phyloP scores from a whole-genome alignment of 2,888 invertebrate species.

The Amblyteles armatorius region DNA sequence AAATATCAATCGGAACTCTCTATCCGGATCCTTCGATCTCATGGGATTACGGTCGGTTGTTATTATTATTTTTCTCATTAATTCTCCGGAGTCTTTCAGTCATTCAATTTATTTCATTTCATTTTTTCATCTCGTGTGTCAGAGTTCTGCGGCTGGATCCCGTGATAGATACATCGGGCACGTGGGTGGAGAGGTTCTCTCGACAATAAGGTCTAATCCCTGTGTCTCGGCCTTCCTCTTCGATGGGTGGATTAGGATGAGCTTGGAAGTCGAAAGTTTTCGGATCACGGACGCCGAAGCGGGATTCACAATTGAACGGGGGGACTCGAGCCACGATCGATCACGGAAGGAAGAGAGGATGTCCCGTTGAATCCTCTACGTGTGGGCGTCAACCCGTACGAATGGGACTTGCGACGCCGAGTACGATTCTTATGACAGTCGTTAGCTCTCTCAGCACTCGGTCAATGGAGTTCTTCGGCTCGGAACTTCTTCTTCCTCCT shows the following conservation, averaged over 20 bases:
- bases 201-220: slow-evolving; percentile 56
- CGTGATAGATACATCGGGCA: slow-evolving; percentile 35
- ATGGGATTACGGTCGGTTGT: slow-evolving; percentile 36
- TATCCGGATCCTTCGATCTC: slow-evolving; percentile 38
- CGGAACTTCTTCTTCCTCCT: slow-evolving; percentile 55
- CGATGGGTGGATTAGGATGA: slow-evolving; percentile 41
- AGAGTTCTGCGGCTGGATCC: slow-evolving; percentile 33
- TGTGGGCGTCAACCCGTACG: slow-evolving; percentile 74
- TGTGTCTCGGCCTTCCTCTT: slow-evolving; percentile 17
- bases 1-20: slow-evolving; percentile 14
- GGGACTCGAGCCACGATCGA: slow-evolving; percentile 72
- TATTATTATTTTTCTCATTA: slow-evolving; percentile 47
- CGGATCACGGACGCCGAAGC: slow-evolving; percentile 1
- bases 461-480: slow-evolving; percentile 82
- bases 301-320: background rate
- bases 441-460: slow-evolving; percentile 78
- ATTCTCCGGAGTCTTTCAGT: slow-evolving; percentile 34
- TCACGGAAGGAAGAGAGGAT: slow-evolving; percentile 82
- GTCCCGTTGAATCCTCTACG: slow-evolving; percentile 80
- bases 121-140: slow-evolving; percentile 36
- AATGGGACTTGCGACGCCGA: slow-evolving; percentile 61
- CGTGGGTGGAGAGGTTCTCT: slow-evolving; percentile 58
- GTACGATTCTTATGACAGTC: slow-evolving; percentile 71
- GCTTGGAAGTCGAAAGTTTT: slow-evolving; percentile 29
- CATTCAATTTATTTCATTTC: slow-evolving; percentile 35